Evolutionary conservation across 2,113 vertebrate genomes (phyloP), one percentile per base, ranked within the genome.

Genomic region (Clarias batrachus): DNA sequence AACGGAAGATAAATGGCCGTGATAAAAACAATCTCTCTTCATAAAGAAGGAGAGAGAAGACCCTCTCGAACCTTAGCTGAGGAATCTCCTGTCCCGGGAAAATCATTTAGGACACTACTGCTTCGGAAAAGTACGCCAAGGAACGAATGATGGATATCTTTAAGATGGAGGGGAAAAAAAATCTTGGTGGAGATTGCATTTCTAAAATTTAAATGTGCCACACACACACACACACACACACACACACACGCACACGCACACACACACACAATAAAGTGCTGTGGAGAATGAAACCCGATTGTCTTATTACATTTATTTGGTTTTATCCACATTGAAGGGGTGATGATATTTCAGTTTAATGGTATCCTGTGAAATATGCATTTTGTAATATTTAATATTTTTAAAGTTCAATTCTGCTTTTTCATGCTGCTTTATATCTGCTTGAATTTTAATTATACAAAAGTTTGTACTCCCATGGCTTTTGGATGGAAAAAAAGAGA

Each of bases 1-100:
- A 77, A 54, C n/a, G 14, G 68, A 82, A 87, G 89, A 90, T 90
- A 80, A 88, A 90, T 90, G 87, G 82, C 70, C 13, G 30, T 87
- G 89, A 90, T 88, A 85, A 88, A 48, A 88, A 73, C 87, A 19
- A 84, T 88, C 87, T 84, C 80, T 88, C 89, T 84, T 90, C 82
- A 88, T 85, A 52, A 88, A n/a, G 30, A 89, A 87, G 8, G 84
- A 85, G 83, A 83, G 80, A 87, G 86, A 54, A 81, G 59, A 76
- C 63, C 82, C 62, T 78, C 88, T 78, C 33, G 83, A 86, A 90
- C 68, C 60, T 57, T 63, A 80, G 70, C 77, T 65, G 76, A 88
- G 78, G 85, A 80, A 88, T 90, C 88, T 90, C 74, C 19, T 19
- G 14, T 87, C 79, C 63, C 48, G 3, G 60, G 70, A 83, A 86